Percentiles rank a stretch among this genome's conserved stretches.
These are phyloP conservation scores for Acanthacorydalis orientalis DNA, from an alignment of 2,888 invertebrate genomes.

Conservation along the genomic window DNA sequence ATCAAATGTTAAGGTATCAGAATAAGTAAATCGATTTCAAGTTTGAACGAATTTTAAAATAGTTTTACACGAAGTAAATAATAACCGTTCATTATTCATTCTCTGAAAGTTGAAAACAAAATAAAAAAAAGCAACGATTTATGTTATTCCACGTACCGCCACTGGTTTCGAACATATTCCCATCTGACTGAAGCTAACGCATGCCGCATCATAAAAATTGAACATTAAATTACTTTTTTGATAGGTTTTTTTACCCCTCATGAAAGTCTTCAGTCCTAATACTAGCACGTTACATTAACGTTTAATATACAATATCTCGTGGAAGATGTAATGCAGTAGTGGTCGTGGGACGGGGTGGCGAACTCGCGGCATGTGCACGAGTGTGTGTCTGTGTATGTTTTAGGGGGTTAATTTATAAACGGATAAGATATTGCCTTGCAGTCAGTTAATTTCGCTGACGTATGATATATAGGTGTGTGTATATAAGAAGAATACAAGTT, in stretches of 20 bases:
- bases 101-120: background rate
- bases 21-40: too few relatives aligned
- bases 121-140: background rate
- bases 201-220: slow-evolving; percentile 5
- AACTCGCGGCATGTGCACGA: background rate
- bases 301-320: slow-evolving; percentile 5
- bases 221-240: slow-evolving; percentile 7
- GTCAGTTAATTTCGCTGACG: slow-evolving; percentile 2
- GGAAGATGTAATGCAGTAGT: background rate
- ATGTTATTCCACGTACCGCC: background rate
- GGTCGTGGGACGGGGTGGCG: background rate
- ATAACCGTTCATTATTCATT: too few relatives aligned
- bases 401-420: slow-evolving; percentile 7
- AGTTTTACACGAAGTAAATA: too few relatives aligned
- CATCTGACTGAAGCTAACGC: background rate
- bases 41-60: too few relatives aligned
- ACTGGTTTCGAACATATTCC: background rate
- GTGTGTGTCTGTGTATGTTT: background rate
- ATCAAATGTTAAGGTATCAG: too few relatives aligned
- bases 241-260: slow-evolving; percentile 7
- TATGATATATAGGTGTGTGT: slow-evolving; percentile 1
- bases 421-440: slow-evolving; percentile 2
- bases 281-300: slow-evolving; percentile 1
- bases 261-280: background rate
- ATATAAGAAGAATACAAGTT: too few relatives aligned